Evolutionary conservation across 92 coral and sea anemone species (phyloP), one percentile per base, ranked within the genome.

Genomic region (Galaxea fascicularis): DNA sequence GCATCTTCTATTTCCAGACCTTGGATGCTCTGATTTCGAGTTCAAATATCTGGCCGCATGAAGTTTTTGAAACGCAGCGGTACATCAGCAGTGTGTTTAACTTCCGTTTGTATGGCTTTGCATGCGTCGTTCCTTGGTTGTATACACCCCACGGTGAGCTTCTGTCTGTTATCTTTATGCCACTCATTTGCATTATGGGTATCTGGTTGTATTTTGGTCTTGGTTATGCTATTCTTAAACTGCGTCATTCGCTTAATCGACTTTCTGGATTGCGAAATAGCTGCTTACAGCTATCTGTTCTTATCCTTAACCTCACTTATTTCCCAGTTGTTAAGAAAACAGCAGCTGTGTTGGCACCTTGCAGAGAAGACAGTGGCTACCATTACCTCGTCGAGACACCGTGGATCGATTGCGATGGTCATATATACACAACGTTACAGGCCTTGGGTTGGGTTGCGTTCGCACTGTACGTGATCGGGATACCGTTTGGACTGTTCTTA

Each of bases 291-390:
- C 74, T 90, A 27, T 93, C 90, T 27, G 85, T 95, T 47, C 76
- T 83, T 20, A 58, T 74, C 66, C 93, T 95, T 20, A 86, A 88
- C 71, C 74, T 95, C 29, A 86, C 89, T 22, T 95, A 90, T 75
- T 95, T 95, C 71, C 98, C 98, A 16, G 80, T 95, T 73, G 94
- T 91, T 7, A 89, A 85, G 65, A 89, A 83, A 58, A 88, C 95
- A 13, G 77, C 92, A 47, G 49, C 90, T 59, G 88, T 90, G 47
- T 39, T 95, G 56, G 90, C 84, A n/a, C 93, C 84, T 0, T 95
- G 98, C 25, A 82, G 51, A 28, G 54, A 78, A 27, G 95, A 91
- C 28, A 74, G 68, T 46, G 82, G 69, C 14, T 57, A 49, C 26
- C 77, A 24, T 30, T 95, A 85, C 73, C 52, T 95, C 60, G 62